Base-by-base conservation (phyloP, 2,888 invertebrate genomes). In the Lymantria dispar region DNA sequence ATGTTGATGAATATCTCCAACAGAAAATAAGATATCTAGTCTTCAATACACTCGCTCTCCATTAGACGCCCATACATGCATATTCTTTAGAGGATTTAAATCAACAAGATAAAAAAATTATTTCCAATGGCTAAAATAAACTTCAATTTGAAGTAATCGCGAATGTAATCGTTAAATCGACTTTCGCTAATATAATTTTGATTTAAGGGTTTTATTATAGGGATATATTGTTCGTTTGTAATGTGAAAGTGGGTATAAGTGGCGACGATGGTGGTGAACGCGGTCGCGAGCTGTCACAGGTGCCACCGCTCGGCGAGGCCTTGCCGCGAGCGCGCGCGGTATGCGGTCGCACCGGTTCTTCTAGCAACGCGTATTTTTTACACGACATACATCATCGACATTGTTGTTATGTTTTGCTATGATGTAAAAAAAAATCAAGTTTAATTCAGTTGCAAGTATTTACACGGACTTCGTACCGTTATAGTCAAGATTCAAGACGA, bases 301-400 rank as follows among this genome's bases (percentile, higher is more conserved):
- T 50, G 58, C 62, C 58, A 55, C 60, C 56, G 67, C 64, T 60
- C 49, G 68, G 62, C 77, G 74, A 80, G 85, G 85, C 87, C 85
- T 86, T 85, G 87, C 87, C 85, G 83, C 78, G 76, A 85, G 86
- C 85, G 78, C 83, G 84, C 79, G 71, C 74, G 87, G 89, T 82
- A 91, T 91, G 91, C 83, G 85, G 90, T 90, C 85, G 72, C 88
- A 90, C 91, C 91, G 91, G 91, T 91, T 91, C 83, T 84, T 83
- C 87, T 88, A 87, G 87, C 87, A 83, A 76, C 82, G 83, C 85
- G 84, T 85, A 83, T 88, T 90, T 90, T 90, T 88, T 87, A 87
- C 83, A 84, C 72, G 64, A 80, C 83, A 87, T 87, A 88, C 85
- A 89, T 88, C 83, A 87, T 85, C 85, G 74, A 87, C 82, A 87